phyloP scores from a whole-genome alignment of 2,113 vertebrate genomes.

The Lanius collurio region DNA sequence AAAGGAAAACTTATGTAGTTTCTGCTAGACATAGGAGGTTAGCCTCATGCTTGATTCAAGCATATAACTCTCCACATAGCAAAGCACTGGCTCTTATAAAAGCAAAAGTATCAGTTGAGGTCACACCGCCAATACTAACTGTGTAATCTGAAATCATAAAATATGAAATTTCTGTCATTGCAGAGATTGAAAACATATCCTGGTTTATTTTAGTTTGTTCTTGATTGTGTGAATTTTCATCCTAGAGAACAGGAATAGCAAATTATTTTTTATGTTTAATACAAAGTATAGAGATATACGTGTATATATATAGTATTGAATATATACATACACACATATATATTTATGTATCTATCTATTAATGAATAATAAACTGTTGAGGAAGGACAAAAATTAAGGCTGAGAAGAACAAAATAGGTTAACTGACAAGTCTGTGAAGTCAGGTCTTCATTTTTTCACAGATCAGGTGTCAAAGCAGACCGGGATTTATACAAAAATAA shows the following conservation, averaged over 20 bases:
- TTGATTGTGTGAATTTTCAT: not conserved
- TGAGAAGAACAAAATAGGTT: not conserved
- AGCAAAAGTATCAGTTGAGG: not conserved
- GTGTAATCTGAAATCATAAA: not conserved
- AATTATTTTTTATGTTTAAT: not conserved
- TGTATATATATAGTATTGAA: not conserved
- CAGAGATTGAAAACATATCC: not conserved
- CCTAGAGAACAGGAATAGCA: not conserved
- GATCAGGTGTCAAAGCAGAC: not conserved
- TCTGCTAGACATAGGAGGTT: not conserved
- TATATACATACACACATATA: too few relatives aligned
- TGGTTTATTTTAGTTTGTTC: not conserved
- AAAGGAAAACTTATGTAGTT: not conserved
- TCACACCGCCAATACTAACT: not conserved
- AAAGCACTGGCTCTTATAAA: not conserved
- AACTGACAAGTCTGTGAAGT: not conserved
- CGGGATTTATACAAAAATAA: not conserved
- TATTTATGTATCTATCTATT: not conserved
- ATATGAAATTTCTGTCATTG: not conserved
- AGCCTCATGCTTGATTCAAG: not conserved
- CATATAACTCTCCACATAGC: not conserved
- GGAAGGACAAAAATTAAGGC: not conserved
- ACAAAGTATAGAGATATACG: not conserved
- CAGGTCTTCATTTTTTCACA: not conserved
- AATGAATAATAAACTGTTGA: not conserved